Evolutionary conservation across 2,888 invertebrate genomes (phyloP).

Genomic region (Adela reaumurella): DNA sequence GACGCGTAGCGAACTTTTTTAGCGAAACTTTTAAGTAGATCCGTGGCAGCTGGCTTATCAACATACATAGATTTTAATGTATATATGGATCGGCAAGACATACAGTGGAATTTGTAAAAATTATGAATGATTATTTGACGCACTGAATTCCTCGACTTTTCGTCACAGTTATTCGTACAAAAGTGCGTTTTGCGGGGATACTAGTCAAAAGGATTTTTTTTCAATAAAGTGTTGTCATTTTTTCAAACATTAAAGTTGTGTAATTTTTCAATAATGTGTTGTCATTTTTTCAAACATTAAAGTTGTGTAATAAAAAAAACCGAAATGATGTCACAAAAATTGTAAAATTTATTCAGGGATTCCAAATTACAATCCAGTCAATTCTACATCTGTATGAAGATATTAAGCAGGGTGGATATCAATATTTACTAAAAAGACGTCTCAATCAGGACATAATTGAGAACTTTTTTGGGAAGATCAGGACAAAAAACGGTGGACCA

Average conservation of each 20-base stretch:
- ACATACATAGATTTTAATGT: constrained; percentile 9
- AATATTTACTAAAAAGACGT: not conserved
- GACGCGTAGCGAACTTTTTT: too few relatives aligned
- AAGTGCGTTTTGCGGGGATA: constrained; percentile 14
- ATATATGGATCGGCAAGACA: constrained; percentile 11
- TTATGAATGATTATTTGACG: constrained; percentile 14
- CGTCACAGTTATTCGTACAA: constrained; percentile 10
- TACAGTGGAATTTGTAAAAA: constrained; percentile 13
- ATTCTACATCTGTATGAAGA: not conserved
- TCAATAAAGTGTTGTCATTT: too few relatives aligned
- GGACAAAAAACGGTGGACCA: not conserved
- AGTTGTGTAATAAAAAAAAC: constrained; percentile 14
- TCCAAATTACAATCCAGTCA: too few relatives aligned
- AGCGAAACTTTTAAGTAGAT: constrained; percentile 18
- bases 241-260: too few relatives aligned
- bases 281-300: constrained; percentile 15
- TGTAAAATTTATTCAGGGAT: too few relatives aligned
- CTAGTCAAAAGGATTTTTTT: constrained; percentile 14
- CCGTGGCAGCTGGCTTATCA: constrained; percentile 17
- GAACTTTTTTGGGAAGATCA: too few relatives aligned
- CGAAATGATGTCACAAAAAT: constrained; percentile 13
- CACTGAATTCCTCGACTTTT: constrained; percentile 13
- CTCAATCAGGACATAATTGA: not conserved
- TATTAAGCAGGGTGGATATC: not conserved
- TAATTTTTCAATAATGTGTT: too few relatives aligned